Evolutionary conservation across 2,888 invertebrate genomes (phyloP), one percentile per base, ranked within the genome.

Genomic region (Pediacus dermestoides): DNA sequence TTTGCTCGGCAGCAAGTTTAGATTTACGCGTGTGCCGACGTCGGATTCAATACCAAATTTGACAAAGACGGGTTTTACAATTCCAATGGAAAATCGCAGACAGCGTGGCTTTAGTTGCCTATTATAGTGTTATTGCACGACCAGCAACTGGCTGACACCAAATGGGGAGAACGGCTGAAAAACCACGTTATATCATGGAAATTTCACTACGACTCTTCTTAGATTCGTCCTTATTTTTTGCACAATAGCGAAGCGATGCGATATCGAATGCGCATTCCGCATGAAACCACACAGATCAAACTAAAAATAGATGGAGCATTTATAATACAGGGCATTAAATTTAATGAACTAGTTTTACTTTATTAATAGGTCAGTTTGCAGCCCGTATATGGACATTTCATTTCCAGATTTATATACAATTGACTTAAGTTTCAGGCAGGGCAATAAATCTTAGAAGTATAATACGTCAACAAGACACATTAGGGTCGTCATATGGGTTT

Each of bases 1-100:
- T 54, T 48, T 38, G 52, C 64, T 60, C 58, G 57, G 46, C 51
- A 48, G 44, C 52, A 51, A 51, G 57, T 60, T 55, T 61, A 63
- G 64, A 64, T 67, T 66, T 67, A 67, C 64, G 66, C 63, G 58
- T 63, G 61, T 61, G 59, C 60, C 60, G 61, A 48, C 60, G 55
- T 59, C 52, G 58, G 59, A 62, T 57, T 58, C 65, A 60, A 67
- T 67, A 67, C 68, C 68, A 68, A 68, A 68, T 68, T 67, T 67
- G 68, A 67, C 60, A 63, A 66, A 64, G 66, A 66, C 68, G 54
- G 58, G 64, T 68, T 63, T 63, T 60, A 55, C 61, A 60, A 61
- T 65, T 60, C 65, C 60, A 60, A 60, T 63, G 63, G 65, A 65
- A 64, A 63, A 64, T 60, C 64, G 64, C 62, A 67, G 67, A 67